A percentile compares a stretch with the other conserved stretches of the same genome.
These are phyloP conservation scores for Dermolepida albohirtum DNA, from an alignment of 2,888 invertebrate species.

Conservation along the genomic window DNA sequence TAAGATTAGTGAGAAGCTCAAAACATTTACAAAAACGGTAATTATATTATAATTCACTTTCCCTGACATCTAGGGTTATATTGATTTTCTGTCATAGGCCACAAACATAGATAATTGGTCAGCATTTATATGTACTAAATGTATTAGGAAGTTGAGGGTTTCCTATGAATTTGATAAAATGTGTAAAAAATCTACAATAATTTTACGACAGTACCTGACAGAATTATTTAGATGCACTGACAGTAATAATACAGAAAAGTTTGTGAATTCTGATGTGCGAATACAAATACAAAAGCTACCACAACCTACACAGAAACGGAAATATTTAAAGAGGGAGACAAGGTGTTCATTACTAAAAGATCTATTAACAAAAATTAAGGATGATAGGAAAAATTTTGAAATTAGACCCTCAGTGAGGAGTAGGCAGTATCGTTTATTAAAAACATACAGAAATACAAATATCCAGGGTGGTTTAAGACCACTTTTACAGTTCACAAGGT, in stretches of 20 bases:
- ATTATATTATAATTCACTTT: constrained; percentile 45
- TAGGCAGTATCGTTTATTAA: constrained; percentile 2
- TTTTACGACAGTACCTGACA: constrained; percentile 59
- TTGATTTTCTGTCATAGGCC: constrained; percentile 61
- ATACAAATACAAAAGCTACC: constrained; percentile 43
- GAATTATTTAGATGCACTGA: constrained; percentile 56
- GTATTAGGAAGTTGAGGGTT: constrained; percentile 60
- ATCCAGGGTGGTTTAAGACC: constrained; percentile 57
- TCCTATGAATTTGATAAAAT: constrained; percentile 62
- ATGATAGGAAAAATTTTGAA: constrained; percentile 42
- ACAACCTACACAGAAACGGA: constrained; percentile 47
- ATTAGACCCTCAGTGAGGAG: constrained; percentile 2
- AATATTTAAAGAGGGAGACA: constrained; percentile 61
- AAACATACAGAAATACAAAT: constrained; percentile 45
- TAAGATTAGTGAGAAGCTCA: constrained; percentile 62
- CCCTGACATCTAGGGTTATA: constrained; percentile 38
- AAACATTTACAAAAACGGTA: constrained; percentile 63
- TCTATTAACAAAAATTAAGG: constrained; percentile 54
- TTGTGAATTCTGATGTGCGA: constrained; percentile 57
- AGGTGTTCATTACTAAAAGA: constrained; percentile 61
- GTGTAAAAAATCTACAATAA: constrained; percentile 61
- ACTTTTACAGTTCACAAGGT: constrained; percentile 61
- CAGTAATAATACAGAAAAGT: constrained; percentile 52
- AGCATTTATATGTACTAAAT: constrained; percentile 61
- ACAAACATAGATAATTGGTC: constrained; percentile 60